Evolutionary conservation across 2,113 vertebrate genomes (phyloP), one percentile per base, ranked within the genome.

Genomic region (Nothoprocta pentlandii): DNA sequence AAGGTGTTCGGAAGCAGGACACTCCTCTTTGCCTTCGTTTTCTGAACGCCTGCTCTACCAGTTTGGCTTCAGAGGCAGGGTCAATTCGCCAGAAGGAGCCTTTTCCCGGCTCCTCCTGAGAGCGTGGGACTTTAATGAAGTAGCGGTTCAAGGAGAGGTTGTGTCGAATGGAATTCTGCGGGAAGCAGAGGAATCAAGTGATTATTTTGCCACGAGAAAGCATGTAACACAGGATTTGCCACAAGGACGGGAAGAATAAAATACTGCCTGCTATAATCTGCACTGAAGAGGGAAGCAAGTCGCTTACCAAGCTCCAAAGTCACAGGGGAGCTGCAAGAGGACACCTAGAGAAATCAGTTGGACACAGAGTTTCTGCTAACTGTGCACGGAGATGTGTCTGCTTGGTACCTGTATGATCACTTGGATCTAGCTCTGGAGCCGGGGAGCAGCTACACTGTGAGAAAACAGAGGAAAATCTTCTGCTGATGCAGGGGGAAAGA

Each of bases 111-210:
- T 99, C 99, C 80, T 99, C 99, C 97, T 99, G 99, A 56, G 99
- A 99, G 78, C 99, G 99, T 5, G 99, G 99, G 95, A 99, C 99
- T 98, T 99, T 99, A 93, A 99, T 99, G 86, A 99, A 99, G 97
- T 99, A 99, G 70, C 99, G 99, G 97, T 99, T 99, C 96, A 99
- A 97, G 62, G 99, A 99, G 81, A 99, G 98, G 97, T 99, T 99
- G 98, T 99, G 99, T 70, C 99, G 98, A 97, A 99, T 99, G n/a
- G 99, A 99, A 97, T 99, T 99, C 99, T 99, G 98, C 44, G 67
- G 92, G 93, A 85, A 85, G 80, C 58, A 93, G 80, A 96, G 81
- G 79, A 12, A 92, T 6, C n/a, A 80, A 61, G 21, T 34, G 21
- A 70, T 96, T 91, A 95, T 42, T 71, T 75, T 62, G 12, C 30